phyloP scores from a whole-genome alignment of 2,797 vertebrate species.

The Pelodytes ibericus region DNA sequence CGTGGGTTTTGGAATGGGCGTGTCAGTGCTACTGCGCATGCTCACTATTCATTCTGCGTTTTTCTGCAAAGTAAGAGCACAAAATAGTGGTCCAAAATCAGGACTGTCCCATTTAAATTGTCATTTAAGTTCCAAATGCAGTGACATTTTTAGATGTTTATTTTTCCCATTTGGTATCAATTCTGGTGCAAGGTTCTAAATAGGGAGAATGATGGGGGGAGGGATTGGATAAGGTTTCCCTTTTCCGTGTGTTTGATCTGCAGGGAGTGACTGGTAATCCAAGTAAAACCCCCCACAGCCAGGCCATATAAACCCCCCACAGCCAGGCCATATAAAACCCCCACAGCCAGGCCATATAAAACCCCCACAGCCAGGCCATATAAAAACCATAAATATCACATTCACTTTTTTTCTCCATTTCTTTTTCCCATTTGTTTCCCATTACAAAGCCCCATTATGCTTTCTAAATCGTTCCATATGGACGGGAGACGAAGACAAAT shows the following conservation, averaged over 20 bases:
- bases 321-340: background rate
- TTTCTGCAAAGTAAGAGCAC: no score
- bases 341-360: background rate
- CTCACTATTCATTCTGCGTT: no score
- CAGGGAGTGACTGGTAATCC: slow-evolving; percentile 15
- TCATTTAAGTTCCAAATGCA: no score
- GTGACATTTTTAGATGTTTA: no score
- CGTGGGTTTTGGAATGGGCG: no score
- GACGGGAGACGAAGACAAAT: slow-evolving; percentile 19
- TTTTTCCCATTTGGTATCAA: background rate
- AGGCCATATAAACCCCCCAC: background rate
- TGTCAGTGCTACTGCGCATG: no score
- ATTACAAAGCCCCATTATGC: slow-evolving; percentile 42
- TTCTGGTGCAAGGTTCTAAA: background rate
- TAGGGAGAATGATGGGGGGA: background rate
- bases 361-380: background rate
- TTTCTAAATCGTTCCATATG: slow-evolving; percentile 50
- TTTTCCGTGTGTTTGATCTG: slow-evolving; percentile 27
- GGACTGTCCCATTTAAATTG: no score
- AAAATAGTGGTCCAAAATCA: no score
- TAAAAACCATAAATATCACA: background rate
- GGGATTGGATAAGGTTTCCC: slow-evolving; percentile 29
- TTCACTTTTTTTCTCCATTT: background rate
- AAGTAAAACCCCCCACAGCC: slow-evolving; percentile 6
- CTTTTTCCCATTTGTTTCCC: slow-evolving; percentile 31